A percentile compares a stretch with the other conserved stretches of the same genome.
phyloP scores from a whole-genome alignment of 1,140 invertebrate species.

The Pteromalus puparum region DNA sequence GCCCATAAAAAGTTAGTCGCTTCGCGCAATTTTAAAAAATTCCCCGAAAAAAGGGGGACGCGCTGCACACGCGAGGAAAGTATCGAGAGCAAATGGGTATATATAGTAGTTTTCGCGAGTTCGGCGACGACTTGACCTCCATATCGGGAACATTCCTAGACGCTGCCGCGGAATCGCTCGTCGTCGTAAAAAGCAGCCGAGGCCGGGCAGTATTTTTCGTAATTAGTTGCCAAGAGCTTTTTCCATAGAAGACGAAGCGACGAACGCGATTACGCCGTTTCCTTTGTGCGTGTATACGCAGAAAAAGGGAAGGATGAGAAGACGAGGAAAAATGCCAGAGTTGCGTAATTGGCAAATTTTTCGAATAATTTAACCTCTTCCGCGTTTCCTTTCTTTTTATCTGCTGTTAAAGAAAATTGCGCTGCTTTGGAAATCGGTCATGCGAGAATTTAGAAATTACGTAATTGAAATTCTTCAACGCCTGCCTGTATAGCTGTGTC shows the following conservation, averaged over 20 bases:
- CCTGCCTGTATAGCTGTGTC: too few species aligned
- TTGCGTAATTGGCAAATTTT: constrained; percentile 39
- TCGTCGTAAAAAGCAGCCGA: neutral
- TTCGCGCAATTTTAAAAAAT: neutral
- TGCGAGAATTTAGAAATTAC: too few species aligned
- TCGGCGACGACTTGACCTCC: neutral
- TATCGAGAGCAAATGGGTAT: neutral
- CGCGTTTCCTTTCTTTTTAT: neutral
- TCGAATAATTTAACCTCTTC: constrained; percentile 7
- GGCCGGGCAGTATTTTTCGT: neutral
- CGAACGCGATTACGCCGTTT: neutral
- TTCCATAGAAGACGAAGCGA: neutral
- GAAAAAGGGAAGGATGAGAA: neutral
- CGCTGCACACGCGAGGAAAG: neutral
- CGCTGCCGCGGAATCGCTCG: neutral
- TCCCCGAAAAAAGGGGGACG: neutral
- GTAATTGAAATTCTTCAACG: too few species aligned
- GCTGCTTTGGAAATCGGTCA: neutral
- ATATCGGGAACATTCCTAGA: neutral
- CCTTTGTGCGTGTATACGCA: neutral
- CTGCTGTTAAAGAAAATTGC: neutral
- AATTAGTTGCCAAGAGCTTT: neutral
- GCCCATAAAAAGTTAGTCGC: neutral
- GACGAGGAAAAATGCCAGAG: neutral
- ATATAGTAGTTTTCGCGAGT: neutral